These are phyloP conservation scores for Andricus quercusramuli DNA, from an alignment of 2,888 invertebrate species.

Conservation along the genomic window DNA sequence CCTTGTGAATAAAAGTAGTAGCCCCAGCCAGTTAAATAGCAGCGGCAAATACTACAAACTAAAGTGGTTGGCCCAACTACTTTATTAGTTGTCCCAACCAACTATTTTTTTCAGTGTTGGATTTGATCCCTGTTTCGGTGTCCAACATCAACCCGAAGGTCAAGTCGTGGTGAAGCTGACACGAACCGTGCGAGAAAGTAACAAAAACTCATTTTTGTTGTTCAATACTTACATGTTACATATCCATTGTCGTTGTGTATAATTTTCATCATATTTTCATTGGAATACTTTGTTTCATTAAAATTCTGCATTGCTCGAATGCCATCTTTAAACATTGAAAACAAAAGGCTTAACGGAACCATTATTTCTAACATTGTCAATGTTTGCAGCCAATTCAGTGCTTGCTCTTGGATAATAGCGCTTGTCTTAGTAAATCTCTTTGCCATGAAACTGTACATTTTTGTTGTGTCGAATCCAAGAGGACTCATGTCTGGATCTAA, in stretches of 20 bases:
- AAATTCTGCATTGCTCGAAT: conserved; percentile 85
- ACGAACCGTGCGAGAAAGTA: no score
- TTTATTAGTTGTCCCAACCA: no score
- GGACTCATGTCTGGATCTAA: conserved; percentile 98
- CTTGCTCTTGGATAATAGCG: conserved; percentile 92
- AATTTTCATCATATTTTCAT: conserved; percentile 51
- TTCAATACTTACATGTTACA: conserved; percentile 81
- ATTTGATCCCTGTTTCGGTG: no score
- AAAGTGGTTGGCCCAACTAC: no score
- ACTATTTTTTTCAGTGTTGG: no score
- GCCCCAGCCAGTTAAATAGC: no score
- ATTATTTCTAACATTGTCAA: conserved; percentile 93
- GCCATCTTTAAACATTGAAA: conserved; percentile 94
- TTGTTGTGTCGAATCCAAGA: conserved; percentile 94
- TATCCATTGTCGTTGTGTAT: conserved; percentile 72
- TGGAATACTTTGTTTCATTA: conserved; percentile 62
- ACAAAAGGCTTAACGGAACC: conserved; percentile 91
- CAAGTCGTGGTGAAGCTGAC: no score
- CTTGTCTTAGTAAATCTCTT: conserved; percentile 90
- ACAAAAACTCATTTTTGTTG: not conserved
- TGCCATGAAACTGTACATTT: conserved; percentile 96
- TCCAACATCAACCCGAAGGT: no score
- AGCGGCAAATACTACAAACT: no score
- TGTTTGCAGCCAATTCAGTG: conserved; percentile 93
- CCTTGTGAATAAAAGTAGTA: no score